Evolutionary conservation across 2,797 vertebrate genomes (phyloP), one percentile per base, ranked within the genome.

Genomic region (Parauchenoglanis punctatus): DNA sequence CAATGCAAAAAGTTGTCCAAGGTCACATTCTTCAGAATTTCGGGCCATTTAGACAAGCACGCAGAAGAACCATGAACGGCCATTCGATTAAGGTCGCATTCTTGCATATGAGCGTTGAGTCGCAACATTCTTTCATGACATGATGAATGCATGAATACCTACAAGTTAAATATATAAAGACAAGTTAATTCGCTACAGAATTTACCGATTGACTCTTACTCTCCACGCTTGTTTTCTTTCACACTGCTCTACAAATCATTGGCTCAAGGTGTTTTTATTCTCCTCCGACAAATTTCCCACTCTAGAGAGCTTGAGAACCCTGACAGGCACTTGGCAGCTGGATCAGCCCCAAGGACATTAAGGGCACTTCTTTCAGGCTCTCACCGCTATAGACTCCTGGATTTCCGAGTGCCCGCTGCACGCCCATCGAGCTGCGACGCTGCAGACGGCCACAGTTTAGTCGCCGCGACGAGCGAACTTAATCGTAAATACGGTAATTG

Each of bases 401-500:
- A 84, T 86, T 83, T 87, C 87, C 70, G 4, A 87, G 56, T 81
- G 52, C 46, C 87, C 83, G 44, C 77, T 54, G 46, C 35, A 28
- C n/a, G 58, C 44, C 85, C 81, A 72, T 72, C 1, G 31, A 63
- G 25, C 46, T 18, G 44, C 46, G 23, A 46, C 46, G 0, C 63
- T 81, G 68, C 63, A 67, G 86, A 81, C 68, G 65, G 86, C 72
- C 77, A 78, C 82, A 75, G 87, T 85, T 91, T 87, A 87, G 87
- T 63, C 23, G 46, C 63, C 31, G 52, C n/a, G 18, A 73, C 86
- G 81, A 87, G 85, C 85, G 11, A 77, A 87, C 88, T 87, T 90
- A 87, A 90, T 91, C 61, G 87, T 88, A 84, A 90, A 88, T 86
- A 8, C 25, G 20, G 81, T 88, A 90, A 90, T 89, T 91, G 92